phyloP scores from a whole-genome alignment of 1,140 invertebrate genomes.

The Papilio aristodemus region DNA sequence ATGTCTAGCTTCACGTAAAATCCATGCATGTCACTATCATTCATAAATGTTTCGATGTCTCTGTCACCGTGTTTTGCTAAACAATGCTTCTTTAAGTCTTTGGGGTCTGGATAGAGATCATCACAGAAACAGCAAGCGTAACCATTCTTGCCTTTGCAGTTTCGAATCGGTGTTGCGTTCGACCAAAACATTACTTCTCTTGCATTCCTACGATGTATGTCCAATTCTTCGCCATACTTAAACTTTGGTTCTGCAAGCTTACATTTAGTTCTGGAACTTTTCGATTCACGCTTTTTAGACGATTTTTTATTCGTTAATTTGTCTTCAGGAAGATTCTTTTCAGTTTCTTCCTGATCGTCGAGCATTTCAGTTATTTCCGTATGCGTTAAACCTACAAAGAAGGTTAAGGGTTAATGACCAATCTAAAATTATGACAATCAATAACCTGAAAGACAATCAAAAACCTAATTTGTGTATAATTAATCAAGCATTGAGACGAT shows the following conservation, averaged over 20 bases:
- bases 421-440: neutral
- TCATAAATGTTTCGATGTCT: constrained; percentile 47
- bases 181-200: constrained; percentile 56
- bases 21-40: constrained; percentile 48
- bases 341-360: constrained; percentile 13
- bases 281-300: neutral
- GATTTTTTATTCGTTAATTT: neutral
- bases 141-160: constrained; percentile 48
- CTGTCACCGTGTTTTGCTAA: constrained; percentile 47
- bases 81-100: constrained; percentile 57
- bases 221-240: constrained; percentile 46
- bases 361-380: constrained; percentile 36
- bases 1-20: constrained; percentile 57
- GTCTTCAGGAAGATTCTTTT: neutral
- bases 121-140: constrained; percentile 60
- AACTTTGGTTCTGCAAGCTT: constrained; percentile 33
- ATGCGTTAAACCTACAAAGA: constrained; percentile 55
- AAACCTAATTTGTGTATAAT: too few species aligned
- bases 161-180: constrained; percentile 62
- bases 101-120: constrained; percentile 49
- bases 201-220: constrained; percentile 58
- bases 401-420: constrained; percentile 48
- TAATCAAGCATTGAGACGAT: too few species aligned
- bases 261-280: neutral
- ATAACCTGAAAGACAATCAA: too few species aligned